These are phyloP conservation scores for Todus mexicanus DNA, from an alignment of 2,797 vertebrate species.

Conservation along the genomic window DNA sequence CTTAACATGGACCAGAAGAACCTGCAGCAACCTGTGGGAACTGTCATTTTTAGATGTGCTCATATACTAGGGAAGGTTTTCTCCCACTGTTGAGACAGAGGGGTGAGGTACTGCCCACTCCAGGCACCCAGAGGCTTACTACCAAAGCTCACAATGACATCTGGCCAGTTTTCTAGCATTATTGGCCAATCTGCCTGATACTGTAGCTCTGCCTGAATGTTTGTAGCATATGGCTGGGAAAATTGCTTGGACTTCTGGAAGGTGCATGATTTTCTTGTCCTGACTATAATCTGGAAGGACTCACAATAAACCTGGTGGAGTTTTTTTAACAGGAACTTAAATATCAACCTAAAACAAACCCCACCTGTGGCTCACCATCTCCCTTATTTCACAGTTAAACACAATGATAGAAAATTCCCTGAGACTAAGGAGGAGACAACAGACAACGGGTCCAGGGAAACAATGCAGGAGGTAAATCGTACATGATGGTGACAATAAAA, in stretches of 20 bases:
- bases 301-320: not conserved
- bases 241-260: not conserved
- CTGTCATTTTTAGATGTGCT: not conserved
- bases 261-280: not conserved
- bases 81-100: not conserved
- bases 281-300: not conserved
- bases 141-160: not conserved
- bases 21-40: not conserved
- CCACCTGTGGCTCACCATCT: not conserved
- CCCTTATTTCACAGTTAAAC: conserved; percentile 27
- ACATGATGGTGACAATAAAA: not conserved
- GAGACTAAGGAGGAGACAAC: conserved; percentile 43
- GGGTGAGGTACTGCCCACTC: not conserved
- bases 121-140: fast-evolving
- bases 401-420: conserved; percentile 15
- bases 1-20: not conserved
- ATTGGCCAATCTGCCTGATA: not conserved
- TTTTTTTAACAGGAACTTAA: not conserved
- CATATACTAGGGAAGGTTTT: not conserved
- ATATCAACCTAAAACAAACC: not conserved
- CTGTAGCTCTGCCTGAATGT: not conserved
- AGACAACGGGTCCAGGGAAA: not conserved
- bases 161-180: not conserved
- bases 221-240: not conserved
- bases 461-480: not conserved